A percentile compares a stretch with the other conserved stretches of the same genome.
These are phyloP conservation scores for Brenthis daphne DNA, from an alignment of 2,888 invertebrate species.

Conservation along the genomic window DNA sequence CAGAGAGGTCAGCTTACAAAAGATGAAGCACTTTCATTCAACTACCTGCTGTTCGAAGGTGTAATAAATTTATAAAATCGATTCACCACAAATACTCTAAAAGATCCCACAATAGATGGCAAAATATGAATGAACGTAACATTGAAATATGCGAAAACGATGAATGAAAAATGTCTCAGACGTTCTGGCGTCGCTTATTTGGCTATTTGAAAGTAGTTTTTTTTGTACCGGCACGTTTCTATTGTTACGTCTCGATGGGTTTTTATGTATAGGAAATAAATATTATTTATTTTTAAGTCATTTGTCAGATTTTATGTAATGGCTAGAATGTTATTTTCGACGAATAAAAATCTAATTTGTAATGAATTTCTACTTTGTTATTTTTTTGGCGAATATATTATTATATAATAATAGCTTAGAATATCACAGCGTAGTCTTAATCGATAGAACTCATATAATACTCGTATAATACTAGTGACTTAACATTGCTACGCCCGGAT, in stretches of 20 bases:
- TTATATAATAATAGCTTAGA: too few species aligned
- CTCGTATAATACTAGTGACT: too few species aligned
- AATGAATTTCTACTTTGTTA: too few species aligned
- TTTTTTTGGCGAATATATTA: too few species aligned
- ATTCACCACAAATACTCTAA: conserved; percentile 49
- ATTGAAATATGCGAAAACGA: conserved; percentile 42
- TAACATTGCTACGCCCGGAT: too few species aligned
- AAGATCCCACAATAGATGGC: conserved; percentile 23
- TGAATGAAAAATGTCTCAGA: conserved; percentile 48
- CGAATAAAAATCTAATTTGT: too few species aligned
- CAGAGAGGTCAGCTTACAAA: conserved; percentile 30
- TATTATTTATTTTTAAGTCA: conserved; percentile 20
- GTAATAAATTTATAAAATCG: conserved; percentile 53
- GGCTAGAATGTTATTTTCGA: neutral
- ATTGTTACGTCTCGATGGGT: conserved; percentile 6
- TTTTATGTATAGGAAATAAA: neutral
- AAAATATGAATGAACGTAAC: conserved; percentile 46
- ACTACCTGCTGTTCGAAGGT: conserved; percentile 39
- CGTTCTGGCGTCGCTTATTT: conserved; percentile 47
- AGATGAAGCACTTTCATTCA: conserved; percentile 30
- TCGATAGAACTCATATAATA: too few species aligned
- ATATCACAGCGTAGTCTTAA: too few species aligned
- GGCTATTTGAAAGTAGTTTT: conserved; percentile 25
- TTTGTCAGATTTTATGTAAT: conserved; percentile 14
- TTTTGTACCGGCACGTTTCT: conserved; percentile 12